phyloP scores from a whole-genome alignment of 2,888 invertebrate species.

The Seira ritae region DNA sequence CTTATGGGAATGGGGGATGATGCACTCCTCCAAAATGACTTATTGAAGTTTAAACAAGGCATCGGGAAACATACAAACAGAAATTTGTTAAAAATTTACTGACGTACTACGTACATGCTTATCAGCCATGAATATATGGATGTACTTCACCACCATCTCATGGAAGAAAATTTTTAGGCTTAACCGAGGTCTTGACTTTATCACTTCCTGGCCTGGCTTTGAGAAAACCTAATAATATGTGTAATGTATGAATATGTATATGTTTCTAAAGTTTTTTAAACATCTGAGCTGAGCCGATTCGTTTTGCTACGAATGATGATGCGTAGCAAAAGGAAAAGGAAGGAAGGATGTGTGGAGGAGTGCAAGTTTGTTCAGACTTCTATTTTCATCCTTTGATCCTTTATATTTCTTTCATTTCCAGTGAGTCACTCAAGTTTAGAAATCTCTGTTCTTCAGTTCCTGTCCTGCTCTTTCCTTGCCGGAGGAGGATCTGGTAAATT shows the following conservation, averaged over 20 bases:
- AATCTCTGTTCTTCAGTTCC: conserved; percentile 46
- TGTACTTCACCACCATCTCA: not conserved
- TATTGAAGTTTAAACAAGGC: conserved; percentile 44
- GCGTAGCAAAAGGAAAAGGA: conserved; percentile 30
- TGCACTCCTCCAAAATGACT: conserved; percentile 30
- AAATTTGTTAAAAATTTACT: conserved; percentile 41
- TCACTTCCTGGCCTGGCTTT: conserved; percentile 1
- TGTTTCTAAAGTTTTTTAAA: conserved; percentile 22
- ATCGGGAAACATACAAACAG: conserved; percentile 38
- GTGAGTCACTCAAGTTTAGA: not conserved
- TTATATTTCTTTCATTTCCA: conserved; percentile 56
- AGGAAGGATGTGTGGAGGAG: not conserved
- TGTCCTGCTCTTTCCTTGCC: conserved; percentile 6
- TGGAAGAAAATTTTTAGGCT: not conserved
- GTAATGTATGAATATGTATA: too few species aligned
- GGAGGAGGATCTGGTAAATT: conserved; percentile 49
- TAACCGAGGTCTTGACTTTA: not conserved
- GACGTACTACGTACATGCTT: not conserved
- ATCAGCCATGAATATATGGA: too few species aligned
- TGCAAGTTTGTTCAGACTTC: not conserved
- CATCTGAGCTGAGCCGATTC: conserved; percentile 55
- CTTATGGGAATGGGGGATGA: not conserved
- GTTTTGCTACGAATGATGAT: conserved; percentile 58
- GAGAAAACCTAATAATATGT: too few species aligned
- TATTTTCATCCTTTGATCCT: conserved; percentile 20